Conservation (phyloP, 2,113 vertebrate genomes). For the Trichomycterus rosablanca region DNA sequence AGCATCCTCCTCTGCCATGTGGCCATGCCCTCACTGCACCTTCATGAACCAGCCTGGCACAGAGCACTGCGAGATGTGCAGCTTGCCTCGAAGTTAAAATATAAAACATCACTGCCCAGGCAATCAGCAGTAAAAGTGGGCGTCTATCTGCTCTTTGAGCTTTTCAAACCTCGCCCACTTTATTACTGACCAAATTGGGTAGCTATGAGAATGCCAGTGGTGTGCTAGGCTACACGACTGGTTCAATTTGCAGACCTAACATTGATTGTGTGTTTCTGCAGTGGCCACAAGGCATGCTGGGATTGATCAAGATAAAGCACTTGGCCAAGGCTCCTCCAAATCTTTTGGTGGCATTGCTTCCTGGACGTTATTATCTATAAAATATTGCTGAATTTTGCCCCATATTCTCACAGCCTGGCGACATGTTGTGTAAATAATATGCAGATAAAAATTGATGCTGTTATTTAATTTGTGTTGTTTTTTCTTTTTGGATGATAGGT, state of each 20-base stretch:
- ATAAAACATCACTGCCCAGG: constrained; percentile 11
- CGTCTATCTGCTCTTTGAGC: constrained; percentile 20
- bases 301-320: constrained; percentile 50
- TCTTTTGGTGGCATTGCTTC: constrained; percentile 25
- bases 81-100: constrained; percentile 84
- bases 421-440: constrained; percentile 63
- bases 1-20: constrained; percentile 77
- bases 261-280: constrained; percentile 44
- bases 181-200: constrained; percentile 48
- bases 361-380: constrained; percentile 18
- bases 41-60: constrained; percentile 98
- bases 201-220: constrained; percentile 20
- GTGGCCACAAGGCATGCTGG: constrained; percentile 36
- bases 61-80: constrained; percentile 97
- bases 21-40: constrained; percentile 97
- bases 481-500: constrained; percentile 43
- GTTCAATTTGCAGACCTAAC: constrained; percentile 36
- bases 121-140: constrained; percentile 53
- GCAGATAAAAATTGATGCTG: constrained; percentile 56
- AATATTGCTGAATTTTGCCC: constrained; percentile 30
- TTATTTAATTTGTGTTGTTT: constrained; percentile 60
- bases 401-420: constrained; percentile 42
- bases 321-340: constrained; percentile 44
- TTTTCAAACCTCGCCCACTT: constrained; percentile 3
- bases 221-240: constrained; percentile 48